phyloP scores from a whole-genome alignment of 2,797 vertebrate species.

The Xenentodon cancila region DNA sequence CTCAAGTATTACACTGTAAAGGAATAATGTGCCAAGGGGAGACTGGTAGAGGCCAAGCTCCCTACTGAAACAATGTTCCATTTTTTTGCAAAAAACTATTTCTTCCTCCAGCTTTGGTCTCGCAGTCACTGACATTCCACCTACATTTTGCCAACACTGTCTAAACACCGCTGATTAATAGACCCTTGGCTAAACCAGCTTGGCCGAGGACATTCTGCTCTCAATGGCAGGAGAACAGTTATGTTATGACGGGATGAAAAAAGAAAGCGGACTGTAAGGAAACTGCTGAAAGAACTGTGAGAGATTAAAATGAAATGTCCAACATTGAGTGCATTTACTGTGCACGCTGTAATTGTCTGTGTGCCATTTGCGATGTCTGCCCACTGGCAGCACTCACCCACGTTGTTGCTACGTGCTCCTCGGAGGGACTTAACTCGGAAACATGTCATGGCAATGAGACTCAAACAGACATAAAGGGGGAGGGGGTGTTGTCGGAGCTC shows the following conservation, averaged over 20 bases:
- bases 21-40: slow-evolving; percentile 36
- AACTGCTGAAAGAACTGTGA: slow-evolving; percentile 24
- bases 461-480: slow-evolving; percentile 10
- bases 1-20: slow-evolving; percentile 23
- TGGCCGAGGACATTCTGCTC: slow-evolving; percentile 32
- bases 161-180: slow-evolving; percentile 45
- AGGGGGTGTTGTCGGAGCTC: background rate
- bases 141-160: slow-evolving; percentile 47
- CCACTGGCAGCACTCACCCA: slow-evolving; percentile 53
- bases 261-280: slow-evolving; percentile 29
- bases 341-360: slow-evolving; percentile 20
- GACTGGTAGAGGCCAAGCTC: slow-evolving; percentile 14
- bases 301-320: slow-evolving; percentile 24
- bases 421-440: slow-evolving; percentile 47
- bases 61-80: slow-evolving; percentile 21
- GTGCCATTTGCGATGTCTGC: slow-evolving; percentile 36
- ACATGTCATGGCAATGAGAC: slow-evolving; percentile 31
- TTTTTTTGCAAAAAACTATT: slow-evolving; percentile 23
- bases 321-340: slow-evolving; percentile 37
- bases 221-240: slow-evolving; percentile 33
- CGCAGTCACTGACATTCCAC: slow-evolving; percentile 33
- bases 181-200: slow-evolving; percentile 13
- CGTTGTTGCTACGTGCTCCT: slow-evolving; percentile 36
- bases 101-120: slow-evolving; percentile 24
- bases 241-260: slow-evolving; percentile 28